phyloP scores from a whole-genome alignment of 2,888 invertebrate species.

The Alcis repandata region DNA sequence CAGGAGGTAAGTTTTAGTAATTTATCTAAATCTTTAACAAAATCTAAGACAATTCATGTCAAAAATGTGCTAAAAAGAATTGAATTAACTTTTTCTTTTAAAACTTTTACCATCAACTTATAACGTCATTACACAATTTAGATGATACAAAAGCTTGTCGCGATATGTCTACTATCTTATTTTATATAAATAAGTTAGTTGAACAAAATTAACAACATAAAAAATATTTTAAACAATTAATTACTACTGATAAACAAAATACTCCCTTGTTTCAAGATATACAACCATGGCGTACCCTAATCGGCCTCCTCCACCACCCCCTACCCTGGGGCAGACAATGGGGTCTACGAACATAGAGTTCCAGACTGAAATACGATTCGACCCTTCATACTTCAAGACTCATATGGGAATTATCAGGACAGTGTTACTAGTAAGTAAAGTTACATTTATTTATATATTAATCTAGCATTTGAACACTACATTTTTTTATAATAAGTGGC shows the following conservation, averaged over 20 bases:
- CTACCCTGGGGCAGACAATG: conserved; percentile 61
- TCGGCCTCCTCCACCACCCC: conserved; percentile 58
- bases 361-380: conserved; percentile 72
- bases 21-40: not conserved
- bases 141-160: too few species aligned
- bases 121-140: too few species aligned
- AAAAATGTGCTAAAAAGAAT: too few species aligned
- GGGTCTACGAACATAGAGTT: conserved; percentile 79
- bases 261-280: not conserved
- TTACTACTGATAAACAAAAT: not conserved
- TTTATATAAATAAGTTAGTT: too few species aligned
- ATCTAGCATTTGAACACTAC: too few species aligned
- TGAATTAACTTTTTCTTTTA: too few species aligned
- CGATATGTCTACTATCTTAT: too few species aligned
- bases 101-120: too few species aligned
- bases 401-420: conserved; percentile 70
- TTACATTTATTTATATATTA: not conserved
- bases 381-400: conserved; percentile 71
- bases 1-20: not conserved
- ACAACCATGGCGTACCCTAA: conserved; percentile 67
- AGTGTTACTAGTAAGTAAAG: conserved; percentile 69
- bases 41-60: not conserved
- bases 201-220: too few species aligned
- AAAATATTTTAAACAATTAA: too few species aligned
- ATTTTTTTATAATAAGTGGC: too few species aligned